Evolutionary conservation across 2,797 vertebrate species (phyloP).

Genomic region (Agapornis canus): DNA sequence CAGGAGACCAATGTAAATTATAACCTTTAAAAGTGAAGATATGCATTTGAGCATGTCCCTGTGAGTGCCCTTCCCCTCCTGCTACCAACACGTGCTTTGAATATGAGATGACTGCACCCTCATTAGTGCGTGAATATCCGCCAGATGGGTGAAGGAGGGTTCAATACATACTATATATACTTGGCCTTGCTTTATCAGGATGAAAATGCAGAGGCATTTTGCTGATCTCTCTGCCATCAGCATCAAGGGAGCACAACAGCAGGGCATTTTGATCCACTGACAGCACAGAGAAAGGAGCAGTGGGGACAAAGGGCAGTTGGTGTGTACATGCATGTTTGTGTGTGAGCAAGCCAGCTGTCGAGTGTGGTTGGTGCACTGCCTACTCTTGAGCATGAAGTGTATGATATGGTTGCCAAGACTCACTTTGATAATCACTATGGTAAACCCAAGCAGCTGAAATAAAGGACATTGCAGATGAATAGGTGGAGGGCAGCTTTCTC

Average conservation of each 20-base stretch:
- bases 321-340: fast-evolving
- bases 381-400: background rate
- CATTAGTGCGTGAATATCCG: background rate
- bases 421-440: background rate
- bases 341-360: constrained; percentile 1
- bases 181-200: background rate
- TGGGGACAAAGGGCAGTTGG: fast-evolving
- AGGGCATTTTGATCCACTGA: background rate
- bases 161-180: background rate
- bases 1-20: background rate
- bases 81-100: background rate
- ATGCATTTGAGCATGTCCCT: fast-evolving
- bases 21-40: constrained; percentile 10
- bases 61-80: background rate
- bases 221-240: background rate
- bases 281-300: fast-evolving
- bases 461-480: fast-evolving
- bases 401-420: background rate
- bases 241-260: background rate
- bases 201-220: background rate
- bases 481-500: background rate
- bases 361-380: background rate
- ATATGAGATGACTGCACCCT: background rate
- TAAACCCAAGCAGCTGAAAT: background rate
- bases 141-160: background rate